Evolutionary conservation across 2,797 vertebrate species (phyloP).

Genomic region (Enteromius paludinosus): DNA sequence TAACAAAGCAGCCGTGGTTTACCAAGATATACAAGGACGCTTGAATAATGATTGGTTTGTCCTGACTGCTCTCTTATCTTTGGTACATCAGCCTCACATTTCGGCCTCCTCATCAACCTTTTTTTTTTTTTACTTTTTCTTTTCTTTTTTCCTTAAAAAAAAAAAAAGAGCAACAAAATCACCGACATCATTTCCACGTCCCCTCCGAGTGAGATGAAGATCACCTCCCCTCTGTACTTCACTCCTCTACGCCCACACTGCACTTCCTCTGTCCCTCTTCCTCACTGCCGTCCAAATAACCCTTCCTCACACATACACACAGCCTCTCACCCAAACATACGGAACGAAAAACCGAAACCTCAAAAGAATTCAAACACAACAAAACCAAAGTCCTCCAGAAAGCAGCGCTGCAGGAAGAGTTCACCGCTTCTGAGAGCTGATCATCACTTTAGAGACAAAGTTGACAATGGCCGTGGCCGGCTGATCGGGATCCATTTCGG

Average conservation of each 20-base stretch:
- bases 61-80: slow-evolving; percentile 74
- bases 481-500: slow-evolving; percentile 93
- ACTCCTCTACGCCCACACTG: slow-evolving; percentile 81
- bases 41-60: slow-evolving; percentile 70
- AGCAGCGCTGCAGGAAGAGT: slow-evolving; percentile 45
- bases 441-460: slow-evolving; percentile 96
- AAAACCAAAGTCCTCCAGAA: slow-evolving; percentile 60
- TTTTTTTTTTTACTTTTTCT: slow-evolving; percentile 75
- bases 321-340: slow-evolving; percentile 46
- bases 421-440: slow-evolving; percentile 93
- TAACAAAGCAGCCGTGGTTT: slow-evolving; percentile 78
- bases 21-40: slow-evolving; percentile 71
- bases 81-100: slow-evolving; percentile 78
- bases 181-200: slow-evolving; percentile 68
- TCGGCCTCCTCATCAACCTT: slow-evolving; percentile 69
- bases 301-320: slow-evolving; percentile 69
- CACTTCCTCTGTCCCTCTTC: slow-evolving; percentile 89
- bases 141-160: slow-evolving; percentile 47
- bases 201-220: slow-evolving; percentile 67
- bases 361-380: slow-evolving; percentile 55
- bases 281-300: slow-evolving; percentile 86
- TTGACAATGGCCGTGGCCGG: slow-evolving; percentile 95
- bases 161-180: slow-evolving; percentile 62
- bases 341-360: slow-evolving; percentile 65
- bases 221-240: slow-evolving; percentile 63